Evolutionary conservation across 2,113 vertebrate species (phyloP), one percentile per base, ranked within the genome.

Genomic region (Psilopsiagon aymara): DNA sequence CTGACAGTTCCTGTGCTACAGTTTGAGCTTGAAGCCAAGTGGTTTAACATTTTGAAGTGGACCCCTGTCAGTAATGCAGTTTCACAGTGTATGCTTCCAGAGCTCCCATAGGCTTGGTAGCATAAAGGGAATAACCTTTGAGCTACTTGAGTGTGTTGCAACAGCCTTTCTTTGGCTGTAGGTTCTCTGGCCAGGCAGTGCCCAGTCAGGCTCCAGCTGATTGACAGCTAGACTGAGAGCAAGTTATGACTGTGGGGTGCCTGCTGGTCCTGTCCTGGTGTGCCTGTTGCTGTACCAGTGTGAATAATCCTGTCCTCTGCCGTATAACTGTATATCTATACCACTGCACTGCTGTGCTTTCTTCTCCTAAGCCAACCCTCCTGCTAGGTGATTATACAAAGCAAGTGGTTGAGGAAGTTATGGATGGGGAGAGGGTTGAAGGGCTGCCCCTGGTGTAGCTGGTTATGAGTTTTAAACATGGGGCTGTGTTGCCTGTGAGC

Each of bases 261-360:
- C 35, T 82, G 8, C 12, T 82, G 66, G 19, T 89, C 57, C n/a
- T 81, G 41, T 44, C 46, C 39, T 29, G 27, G 27, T 52, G 5
- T 47, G 7, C n/a, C 44, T 29, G 16, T 60, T 60, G 59, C 59
- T 78, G 29, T 86, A 17, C 14, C 11, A 37, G 24, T 31, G 20
- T 49, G 37, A 31, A 23, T 57, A 46, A 25, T 28, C 8, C 8
- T 68, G 18, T 74, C 64, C 60, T 81, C 69, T 11, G 19, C 73
- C 70, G 7, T 16, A 1, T 44, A 49, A 33, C 25, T 51, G 7
- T 41, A 0, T 71, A 4, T 52, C 46, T 51, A 0, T 62, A 27
- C 11, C 41, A 6, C 37, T 70, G 51, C 24, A 16, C 0, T 5
- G 23, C 62, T 76, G 47, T 82, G 47, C 70, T 81, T 80, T 19